Conservation (phyloP, 1,140 invertebrate species). For the Laupala kohalensis region DNA sequence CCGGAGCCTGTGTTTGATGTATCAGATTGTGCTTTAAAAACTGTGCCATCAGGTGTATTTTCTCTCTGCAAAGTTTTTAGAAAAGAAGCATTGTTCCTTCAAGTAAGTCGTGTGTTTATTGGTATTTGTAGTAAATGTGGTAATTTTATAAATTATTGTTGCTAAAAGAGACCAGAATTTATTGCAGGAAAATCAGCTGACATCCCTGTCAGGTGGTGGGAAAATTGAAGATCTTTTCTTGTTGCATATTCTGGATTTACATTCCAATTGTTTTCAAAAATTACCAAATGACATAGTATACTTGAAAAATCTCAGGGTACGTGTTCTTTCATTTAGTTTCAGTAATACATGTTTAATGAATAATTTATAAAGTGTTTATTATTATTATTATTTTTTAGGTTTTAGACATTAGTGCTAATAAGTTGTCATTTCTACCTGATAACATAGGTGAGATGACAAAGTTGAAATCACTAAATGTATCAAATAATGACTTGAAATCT, state of each 20-base stretch:
- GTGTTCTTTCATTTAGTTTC: too few species aligned
- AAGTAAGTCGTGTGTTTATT: slow-evolving; percentile 15
- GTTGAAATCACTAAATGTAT: slow-evolving; percentile 51
- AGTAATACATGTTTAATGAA: too few species aligned
- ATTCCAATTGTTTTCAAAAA: slow-evolving; percentile 48
- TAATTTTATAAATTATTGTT: not conserved
- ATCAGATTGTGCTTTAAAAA: slow-evolving; percentile 51
- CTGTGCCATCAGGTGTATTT: slow-evolving; percentile 58
- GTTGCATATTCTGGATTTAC: slow-evolving; percentile 55
- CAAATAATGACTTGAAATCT: slow-evolving; percentile 51
- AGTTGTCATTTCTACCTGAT: slow-evolving; percentile 47
- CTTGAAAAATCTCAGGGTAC: slow-evolving; percentile 45
- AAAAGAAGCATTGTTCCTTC: slow-evolving; percentile 44
- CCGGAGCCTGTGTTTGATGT: slow-evolving; percentile 63
- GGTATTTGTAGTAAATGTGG: not conserved
- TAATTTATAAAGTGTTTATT: not conserved
- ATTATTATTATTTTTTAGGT: slow-evolving; percentile 33
- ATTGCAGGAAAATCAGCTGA: slow-evolving; percentile 52
- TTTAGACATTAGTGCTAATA: slow-evolving; percentile 50
- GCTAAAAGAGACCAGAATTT: too few species aligned
- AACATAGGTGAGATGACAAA: slow-evolving; percentile 44
- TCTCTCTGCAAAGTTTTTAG: slow-evolving; percentile 62
- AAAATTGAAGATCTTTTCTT: slow-evolving; percentile 49
- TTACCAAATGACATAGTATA: slow-evolving; percentile 45
- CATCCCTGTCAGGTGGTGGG: slow-evolving; percentile 52